Conservation (phyloP, 2,888 invertebrate species). For the Synanthedon formicaeformis region DNA sequence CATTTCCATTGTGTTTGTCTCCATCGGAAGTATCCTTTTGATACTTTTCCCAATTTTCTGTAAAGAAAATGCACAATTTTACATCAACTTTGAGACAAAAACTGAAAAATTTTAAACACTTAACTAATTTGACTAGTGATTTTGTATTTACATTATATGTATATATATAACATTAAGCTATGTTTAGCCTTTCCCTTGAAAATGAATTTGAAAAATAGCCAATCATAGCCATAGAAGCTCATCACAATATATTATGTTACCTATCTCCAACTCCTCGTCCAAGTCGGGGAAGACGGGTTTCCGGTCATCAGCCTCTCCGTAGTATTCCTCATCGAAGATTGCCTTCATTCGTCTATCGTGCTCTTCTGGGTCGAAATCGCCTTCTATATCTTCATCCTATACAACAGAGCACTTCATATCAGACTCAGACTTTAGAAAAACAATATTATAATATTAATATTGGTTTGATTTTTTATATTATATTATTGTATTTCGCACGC, state of each 20-base stretch:
- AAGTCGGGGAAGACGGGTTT: slow-evolving; percentile 90
- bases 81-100: neutral
- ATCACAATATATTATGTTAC: slow-evolving; percentile 17
- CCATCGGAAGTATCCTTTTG: slow-evolving; percentile 21
- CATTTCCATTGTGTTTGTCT: slow-evolving; percentile 6
- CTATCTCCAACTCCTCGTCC: slow-evolving; percentile 78
- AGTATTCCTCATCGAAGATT: slow-evolving; percentile 89
- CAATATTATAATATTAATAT: no score
- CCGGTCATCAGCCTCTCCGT: slow-evolving; percentile 76
- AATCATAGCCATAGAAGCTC: no score
- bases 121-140: no score
- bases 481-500: no score
- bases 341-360: slow-evolving; percentile 89
- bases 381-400: slow-evolving; percentile 84
- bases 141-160: no score
- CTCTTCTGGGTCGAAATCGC: slow-evolving; percentile 89
- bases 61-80: slow-evolving; percentile 11
- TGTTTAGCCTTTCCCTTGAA: no score
- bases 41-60: slow-evolving; percentile 79
- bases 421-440: neutral
- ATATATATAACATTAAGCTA: no score
- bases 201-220: no score
- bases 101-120: no score
- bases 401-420: slow-evolving; percentile 5
- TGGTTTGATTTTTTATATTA: no score